Evolutionary conservation across 2,888 invertebrate species (phyloP), one percentile per base, ranked within the genome.

Genomic region (Trilocha varians): DNA sequence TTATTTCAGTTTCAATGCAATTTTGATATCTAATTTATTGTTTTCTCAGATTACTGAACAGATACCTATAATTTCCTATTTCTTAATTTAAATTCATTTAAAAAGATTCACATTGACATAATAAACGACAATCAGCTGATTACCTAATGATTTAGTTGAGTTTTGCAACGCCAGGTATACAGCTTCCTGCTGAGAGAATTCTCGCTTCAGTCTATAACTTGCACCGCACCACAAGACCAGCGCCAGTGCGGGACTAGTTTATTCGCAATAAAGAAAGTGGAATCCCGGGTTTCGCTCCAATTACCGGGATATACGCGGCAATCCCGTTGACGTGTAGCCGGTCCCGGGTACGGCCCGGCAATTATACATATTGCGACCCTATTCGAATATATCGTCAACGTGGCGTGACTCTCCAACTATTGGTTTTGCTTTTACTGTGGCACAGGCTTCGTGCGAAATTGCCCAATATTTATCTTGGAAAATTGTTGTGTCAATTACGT

Each of bases 261-360:
- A 84, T 84, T 77, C 56, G 82, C 80, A 85, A 84, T 85, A 85
- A 85, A 84, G 83, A 82, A 82, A 85, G 80, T 84, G 80, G 83
- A 76, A 83, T 82, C 79, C 79, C 75, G 76, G 72, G 76, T 75
- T 75, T 69, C 73, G 78, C 74, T 79, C 80, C 86, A 85, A 86
- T 86, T 87, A 87, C 84, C 69, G 65, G 79, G 84, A 86, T 82
- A 77, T 86, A 85, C 77, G 77, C 68, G 74, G 80, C 79, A 61
- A 78, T 87, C 76, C 70, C 75, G 71, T 73, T 83, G 84, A 86
- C 84, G 78, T 74, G 83, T 65, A 62, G 69, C 75, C 71, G 65
- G 71, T 64, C 69, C 73, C 66, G 68, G 68, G 64, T 58, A 62
- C 63, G 58, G 60, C 57, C 53, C 46, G 59, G 72, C 76, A 80